A percentile compares a stretch with the other conserved stretches of the same genome.
phyloP scores from a whole-genome alignment of 2,113 vertebrate species.

The Electrona antarctica region DNA sequence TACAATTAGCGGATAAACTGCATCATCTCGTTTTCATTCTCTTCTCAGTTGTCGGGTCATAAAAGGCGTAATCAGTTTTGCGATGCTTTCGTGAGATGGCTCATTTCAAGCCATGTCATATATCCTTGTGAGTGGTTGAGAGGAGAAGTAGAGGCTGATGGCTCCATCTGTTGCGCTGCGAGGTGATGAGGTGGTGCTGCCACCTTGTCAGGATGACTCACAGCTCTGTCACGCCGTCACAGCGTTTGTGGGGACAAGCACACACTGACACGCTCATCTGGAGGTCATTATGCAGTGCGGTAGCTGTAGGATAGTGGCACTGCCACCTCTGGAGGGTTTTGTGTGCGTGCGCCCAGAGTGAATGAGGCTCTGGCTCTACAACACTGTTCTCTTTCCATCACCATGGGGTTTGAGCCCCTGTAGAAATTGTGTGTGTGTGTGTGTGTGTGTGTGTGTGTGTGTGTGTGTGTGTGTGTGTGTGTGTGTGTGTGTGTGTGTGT shows the following conservation, averaged over 20 bases:
- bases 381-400: too few species aligned
- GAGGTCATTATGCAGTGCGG: slow-evolving; percentile 25
- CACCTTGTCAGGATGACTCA: slow-evolving; percentile 34
- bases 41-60: too few species aligned
- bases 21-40: too few species aligned
- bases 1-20: too few species aligned
- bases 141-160: neutral
- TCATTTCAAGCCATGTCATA: too few species aligned
- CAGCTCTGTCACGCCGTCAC: slow-evolving; percentile 26
- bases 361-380: too few species aligned
- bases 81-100: neutral
- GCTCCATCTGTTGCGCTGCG: slow-evolving; percentile 24
- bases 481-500: slow-evolving; percentile 18
- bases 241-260: slow-evolving; percentile 34
- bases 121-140: too few species aligned
- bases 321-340: neutral
- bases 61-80: neutral
- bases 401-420: too few species aligned
- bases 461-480: slow-evolving; percentile 18
- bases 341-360: neutral
- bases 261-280: slow-evolving; percentile 34
- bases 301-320: slow-evolving; percentile 14
- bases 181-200: slow-evolving; percentile 21
- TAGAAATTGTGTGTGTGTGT: neutral
- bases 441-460: slow-evolving; percentile 11